Evolutionary conservation across 2,797 vertebrate species (phyloP).

Genomic region (Urosaurus nigricauda): DNA sequence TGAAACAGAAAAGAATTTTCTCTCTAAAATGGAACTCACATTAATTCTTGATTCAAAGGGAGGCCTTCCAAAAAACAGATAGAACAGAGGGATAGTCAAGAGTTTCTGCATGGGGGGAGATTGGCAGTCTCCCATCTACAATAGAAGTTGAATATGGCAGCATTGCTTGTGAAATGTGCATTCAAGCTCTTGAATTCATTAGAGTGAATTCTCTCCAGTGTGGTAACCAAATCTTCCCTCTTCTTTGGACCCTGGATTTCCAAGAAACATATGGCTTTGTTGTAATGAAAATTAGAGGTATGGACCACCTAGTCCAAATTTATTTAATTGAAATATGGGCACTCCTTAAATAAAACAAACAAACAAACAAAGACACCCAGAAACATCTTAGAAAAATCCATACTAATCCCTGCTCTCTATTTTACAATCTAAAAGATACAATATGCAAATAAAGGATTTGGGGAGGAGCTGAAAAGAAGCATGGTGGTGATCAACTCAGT

Average conservation of each 20-base stretch:
- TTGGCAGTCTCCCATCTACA: too few species aligned
- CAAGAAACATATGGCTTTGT: not conserved
- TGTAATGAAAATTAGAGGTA: too few species aligned
- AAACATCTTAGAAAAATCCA: too few species aligned
- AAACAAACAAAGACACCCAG: too few species aligned
- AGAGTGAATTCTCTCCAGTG: too few species aligned
- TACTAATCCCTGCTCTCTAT: too few species aligned
- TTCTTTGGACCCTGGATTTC: not conserved
- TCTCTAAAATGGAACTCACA: slow-evolving; percentile 10
- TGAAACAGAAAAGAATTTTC: slow-evolving; percentile 15
- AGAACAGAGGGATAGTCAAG: not conserved
- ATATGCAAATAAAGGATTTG: too few species aligned
- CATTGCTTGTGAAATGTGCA: not conserved
- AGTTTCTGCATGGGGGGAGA: not conserved
- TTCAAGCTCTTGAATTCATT: not conserved
- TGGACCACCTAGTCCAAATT: not conserved
- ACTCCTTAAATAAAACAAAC: too few species aligned
- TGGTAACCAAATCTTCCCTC: not conserved
- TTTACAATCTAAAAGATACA: too few species aligned
- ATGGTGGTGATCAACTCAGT: not conserved
- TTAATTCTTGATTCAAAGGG: not conserved
- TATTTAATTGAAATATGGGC: too few species aligned
- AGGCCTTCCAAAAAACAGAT: not conserved
- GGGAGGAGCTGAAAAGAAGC: not conserved
- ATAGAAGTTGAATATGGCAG: too few species aligned